A percentile compares a stretch with the other conserved stretches of the same genome.
Conservation (phyloP, 2,113 vertebrate genomes). For the Lonchura striata region DNA sequence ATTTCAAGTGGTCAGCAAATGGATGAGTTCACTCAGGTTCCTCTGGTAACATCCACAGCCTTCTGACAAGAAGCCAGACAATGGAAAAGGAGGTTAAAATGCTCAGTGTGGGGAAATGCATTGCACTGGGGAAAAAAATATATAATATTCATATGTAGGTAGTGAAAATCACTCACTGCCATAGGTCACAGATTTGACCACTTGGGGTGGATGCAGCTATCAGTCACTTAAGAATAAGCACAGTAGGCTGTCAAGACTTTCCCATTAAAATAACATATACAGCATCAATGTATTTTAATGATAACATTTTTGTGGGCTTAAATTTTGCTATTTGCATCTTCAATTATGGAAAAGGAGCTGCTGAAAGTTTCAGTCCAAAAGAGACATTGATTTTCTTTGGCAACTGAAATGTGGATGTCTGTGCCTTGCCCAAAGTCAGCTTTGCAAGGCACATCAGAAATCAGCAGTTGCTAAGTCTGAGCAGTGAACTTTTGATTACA, state of each 20-base stretch:
- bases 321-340: not conserved
- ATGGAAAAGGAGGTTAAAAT: not conserved
- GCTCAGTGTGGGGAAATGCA: not conserved
- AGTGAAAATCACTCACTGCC: not conserved
- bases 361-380: not conserved
- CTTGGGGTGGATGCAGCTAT: not conserved
- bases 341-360: not conserved
- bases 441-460: not conserved
- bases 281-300: not conserved
- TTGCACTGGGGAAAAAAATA: not conserved
- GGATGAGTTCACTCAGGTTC: not conserved
- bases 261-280: not conserved
- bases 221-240: not conserved
- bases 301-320: not conserved
- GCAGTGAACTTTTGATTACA: not conserved
- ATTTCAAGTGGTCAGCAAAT: slow-evolving; percentile 3
- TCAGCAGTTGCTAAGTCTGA: not conserved
- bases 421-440: not conserved
- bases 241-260: not conserved
- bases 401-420: not conserved
- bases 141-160: not conserved
- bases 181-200: not conserved
- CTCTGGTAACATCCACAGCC: not conserved
- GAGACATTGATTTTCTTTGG: not conserved
- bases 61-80: not conserved